phyloP scores from a whole-genome alignment of 2,888 invertebrate species.

The Athalia cordata region DNA sequence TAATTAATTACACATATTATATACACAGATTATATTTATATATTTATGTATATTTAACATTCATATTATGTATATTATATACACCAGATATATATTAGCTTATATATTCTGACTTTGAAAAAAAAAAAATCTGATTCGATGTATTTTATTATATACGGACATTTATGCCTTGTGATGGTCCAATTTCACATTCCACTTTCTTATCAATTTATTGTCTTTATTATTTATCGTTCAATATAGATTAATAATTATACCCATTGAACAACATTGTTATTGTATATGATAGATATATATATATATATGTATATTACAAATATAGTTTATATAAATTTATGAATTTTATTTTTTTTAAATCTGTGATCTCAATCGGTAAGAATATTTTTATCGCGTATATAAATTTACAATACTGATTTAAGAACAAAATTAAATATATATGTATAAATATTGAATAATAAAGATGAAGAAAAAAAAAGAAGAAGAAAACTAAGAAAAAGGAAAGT shows the following conservation, averaged over 20 bases:
- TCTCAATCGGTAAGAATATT: neutral
- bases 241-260: neutral
- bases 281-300: slow-evolving; percentile 13
- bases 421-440: neutral
- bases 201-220: neutral
- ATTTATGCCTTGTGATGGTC: slow-evolving; percentile 7
- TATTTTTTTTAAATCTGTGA: slow-evolving; percentile 28
- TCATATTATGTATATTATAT: neutral
- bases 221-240: neutral
- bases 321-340: neutral
- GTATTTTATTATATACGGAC: slow-evolving; percentile 1
- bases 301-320: neutral
- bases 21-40: neutral
- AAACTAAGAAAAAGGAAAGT: too few species aligned
- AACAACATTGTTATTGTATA: slow-evolving; percentile 6
- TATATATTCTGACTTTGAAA: slow-evolving; percentile 14
- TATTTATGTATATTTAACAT: neutral
- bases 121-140: neutral
- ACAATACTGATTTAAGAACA: neutral
- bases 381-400: too few species aligned
- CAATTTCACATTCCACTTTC: slow-evolving; percentile 10
- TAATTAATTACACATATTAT: neutral
- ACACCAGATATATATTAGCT: neutral
- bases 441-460: neutral
- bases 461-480: too few species aligned